Evolutionary conservation across 2,797 vertebrate species (phyloP).

Genomic region (Clarias pachynema): DNA sequence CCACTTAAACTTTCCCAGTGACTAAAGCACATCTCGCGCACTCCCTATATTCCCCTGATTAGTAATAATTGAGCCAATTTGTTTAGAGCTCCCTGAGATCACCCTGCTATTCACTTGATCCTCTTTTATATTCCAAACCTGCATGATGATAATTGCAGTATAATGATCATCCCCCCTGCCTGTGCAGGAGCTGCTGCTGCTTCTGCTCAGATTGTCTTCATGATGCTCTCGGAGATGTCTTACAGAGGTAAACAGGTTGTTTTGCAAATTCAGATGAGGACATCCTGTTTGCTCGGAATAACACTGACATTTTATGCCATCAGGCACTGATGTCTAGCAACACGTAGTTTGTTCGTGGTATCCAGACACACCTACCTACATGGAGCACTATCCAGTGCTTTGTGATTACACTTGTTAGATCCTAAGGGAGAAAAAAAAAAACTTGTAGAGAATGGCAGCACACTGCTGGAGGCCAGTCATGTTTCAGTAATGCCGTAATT

Average conservation of each 20-base stretch:
- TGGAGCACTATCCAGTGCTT: not conserved
- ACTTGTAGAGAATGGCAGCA: slow-evolving; percentile 33
- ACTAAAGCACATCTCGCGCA: slow-evolving; percentile 49
- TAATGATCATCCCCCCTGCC: slow-evolving; percentile 54
- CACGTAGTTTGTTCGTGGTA: not conserved
- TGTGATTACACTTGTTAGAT: slow-evolving; percentile 34
- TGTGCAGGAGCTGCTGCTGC: slow-evolving; percentile 33
- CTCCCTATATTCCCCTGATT: slow-evolving; percentile 55
- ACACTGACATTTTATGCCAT: slow-evolving; percentile 19
- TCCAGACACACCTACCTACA: not conserved
- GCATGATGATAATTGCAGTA: slow-evolving; percentile 59
- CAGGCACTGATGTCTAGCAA: not conserved
- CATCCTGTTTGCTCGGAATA: slow-evolving; percentile 16
- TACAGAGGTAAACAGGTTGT: slow-evolving; percentile 51
- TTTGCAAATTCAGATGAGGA: slow-evolving; percentile 36
- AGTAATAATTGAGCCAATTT: slow-evolving; percentile 58
- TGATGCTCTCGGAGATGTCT: slow-evolving; percentile 30
- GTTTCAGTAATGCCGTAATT: slow-evolving; percentile 50
- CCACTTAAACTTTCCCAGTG: slow-evolving; percentile 51
- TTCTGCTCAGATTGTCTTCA: slow-evolving; percentile 35
- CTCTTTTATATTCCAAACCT: slow-evolving; percentile 57
- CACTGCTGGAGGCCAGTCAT: slow-evolving; percentile 36
- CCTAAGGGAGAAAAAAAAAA: slow-evolving; percentile 4
- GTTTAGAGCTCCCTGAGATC: slow-evolving; percentile 51
- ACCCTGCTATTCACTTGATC: slow-evolving; percentile 53